Evolutionary conservation across 2,888 invertebrate species (phyloP).

Genomic region (Drosophila birchii): DNA sequence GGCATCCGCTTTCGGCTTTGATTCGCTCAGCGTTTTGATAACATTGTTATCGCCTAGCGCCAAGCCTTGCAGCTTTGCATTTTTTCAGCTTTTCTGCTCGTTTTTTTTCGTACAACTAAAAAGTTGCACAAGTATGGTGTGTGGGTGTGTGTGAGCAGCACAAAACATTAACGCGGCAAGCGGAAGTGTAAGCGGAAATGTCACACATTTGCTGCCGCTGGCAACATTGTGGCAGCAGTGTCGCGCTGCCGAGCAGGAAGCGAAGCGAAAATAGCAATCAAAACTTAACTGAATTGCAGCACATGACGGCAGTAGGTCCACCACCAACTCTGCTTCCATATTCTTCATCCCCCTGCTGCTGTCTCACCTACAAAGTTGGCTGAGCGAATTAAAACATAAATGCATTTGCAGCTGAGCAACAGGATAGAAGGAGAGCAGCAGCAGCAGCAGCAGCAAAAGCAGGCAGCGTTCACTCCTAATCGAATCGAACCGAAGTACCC

Average conservation of each 20-base stretch:
- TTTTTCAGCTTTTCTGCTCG: constrained; percentile 6
- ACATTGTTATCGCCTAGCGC: constrained; percentile 24
- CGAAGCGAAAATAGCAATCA: constrained; percentile 80
- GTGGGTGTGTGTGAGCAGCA: constrained; percentile 36
- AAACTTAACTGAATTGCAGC: constrained; percentile 79
- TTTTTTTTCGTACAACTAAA: constrained; percentile 38
- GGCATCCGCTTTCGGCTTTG: constrained; percentile 17
- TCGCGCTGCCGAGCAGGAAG: constrained; percentile 60
- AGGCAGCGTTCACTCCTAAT: constrained; percentile 29
- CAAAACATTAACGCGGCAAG: constrained; percentile 69
- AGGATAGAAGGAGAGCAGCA: constrained; percentile 7
- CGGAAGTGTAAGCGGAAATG: constrained; percentile 72
- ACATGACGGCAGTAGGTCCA: constrained; percentile 46
- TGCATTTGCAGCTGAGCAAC: constrained; percentile 60
- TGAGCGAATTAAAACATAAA: constrained; percentile 75
- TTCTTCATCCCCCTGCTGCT: not conserved
- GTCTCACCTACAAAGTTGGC: constrained; percentile 39
- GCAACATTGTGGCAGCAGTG: constrained; percentile 62
- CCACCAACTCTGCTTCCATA: not conserved
- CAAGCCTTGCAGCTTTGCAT: not conserved
- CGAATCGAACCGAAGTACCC: constrained; percentile 38
- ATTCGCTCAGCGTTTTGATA: constrained; percentile 15
- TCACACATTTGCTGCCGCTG: constrained; percentile 75
- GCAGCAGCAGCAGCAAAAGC: not conserved
- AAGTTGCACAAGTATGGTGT: constrained; percentile 24